These are phyloP conservation scores for Xanthorhoe spadicearia DNA, from an alignment of 2,888 invertebrate genomes.

Conservation along the genomic window DNA sequence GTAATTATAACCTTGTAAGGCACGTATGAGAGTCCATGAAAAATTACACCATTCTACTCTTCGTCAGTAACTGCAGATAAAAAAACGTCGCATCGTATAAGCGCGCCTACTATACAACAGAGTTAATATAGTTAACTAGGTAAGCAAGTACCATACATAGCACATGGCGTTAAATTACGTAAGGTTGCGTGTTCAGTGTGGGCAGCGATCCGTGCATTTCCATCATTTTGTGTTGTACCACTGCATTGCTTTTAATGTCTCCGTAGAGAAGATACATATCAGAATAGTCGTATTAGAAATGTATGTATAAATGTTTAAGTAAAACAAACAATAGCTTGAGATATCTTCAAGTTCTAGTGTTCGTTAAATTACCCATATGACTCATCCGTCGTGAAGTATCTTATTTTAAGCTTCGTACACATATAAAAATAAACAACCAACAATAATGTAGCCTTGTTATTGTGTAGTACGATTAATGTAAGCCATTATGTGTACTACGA, in stretches of 20 bases:
- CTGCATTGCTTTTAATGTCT: conserved; percentile 43
- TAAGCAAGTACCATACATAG: conserved; percentile 26
- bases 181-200: conserved; percentile 62
- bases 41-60: not conserved
- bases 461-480: conserved; percentile 19
- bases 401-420: not conserved
- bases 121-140: conserved; percentile 11
- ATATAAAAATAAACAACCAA: not conserved
- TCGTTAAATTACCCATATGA: not conserved
- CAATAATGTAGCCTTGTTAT: conserved; percentile 12
- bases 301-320: not conserved
- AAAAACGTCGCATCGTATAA: not conserved
- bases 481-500: conserved; percentile 24
- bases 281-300: too few relatives aligned
- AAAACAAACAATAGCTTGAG: not conserved
- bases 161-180: conserved; percentile 62
- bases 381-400: not conserved
- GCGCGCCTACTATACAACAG: not conserved
- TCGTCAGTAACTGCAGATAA: not conserved
- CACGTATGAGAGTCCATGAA: not conserved
- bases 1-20: too few relatives aligned
- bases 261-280: conserved; percentile 25
- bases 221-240: conserved; percentile 61
- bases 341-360: not conserved
- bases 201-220: conserved; percentile 66